Conservation (phyloP, 2,113 vertebrate species). For the Arothron firmamentum region DNA sequence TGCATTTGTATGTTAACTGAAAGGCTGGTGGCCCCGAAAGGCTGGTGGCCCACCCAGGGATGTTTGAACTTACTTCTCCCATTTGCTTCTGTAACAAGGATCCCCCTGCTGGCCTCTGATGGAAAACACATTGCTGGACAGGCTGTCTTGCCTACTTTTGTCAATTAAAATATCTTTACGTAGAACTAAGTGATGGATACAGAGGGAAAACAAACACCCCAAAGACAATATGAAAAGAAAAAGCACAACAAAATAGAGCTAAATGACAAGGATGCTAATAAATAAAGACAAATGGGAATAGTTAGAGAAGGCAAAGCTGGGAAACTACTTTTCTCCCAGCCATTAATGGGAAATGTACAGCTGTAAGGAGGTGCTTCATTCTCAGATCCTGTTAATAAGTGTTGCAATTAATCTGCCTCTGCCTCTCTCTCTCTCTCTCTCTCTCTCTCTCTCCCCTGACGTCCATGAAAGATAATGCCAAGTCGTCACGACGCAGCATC, state of each 20-base stretch:
- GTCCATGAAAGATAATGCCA: constrained; percentile 54
- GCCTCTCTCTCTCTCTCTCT: too few species aligned
- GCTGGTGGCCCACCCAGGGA: constrained; percentile 57
- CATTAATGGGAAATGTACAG: constrained; percentile 25
- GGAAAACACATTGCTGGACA: too few species aligned
- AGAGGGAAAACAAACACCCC: neutral
- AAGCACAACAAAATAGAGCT: constrained; percentile 5
- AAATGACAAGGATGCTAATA: constrained; percentile 21
- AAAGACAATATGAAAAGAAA: constrained; percentile 10
- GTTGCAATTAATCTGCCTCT: constrained; percentile 27
- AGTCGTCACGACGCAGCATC: constrained; percentile 28
- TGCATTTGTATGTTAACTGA: constrained; percentile 63
- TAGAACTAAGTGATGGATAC: constrained; percentile 7
- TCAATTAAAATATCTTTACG: neutral
- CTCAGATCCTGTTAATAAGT: constrained; percentile 48
- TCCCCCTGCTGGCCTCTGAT: too few species aligned
- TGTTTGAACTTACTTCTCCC: too few species aligned
- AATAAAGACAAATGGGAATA: constrained; percentile 42
- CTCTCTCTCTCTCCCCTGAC: constrained; percentile 7
- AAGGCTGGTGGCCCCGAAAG: constrained; percentile 65
- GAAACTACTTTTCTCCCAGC: constrained; percentile 30
- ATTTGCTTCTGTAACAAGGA: too few species aligned
- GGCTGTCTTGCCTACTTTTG: too few species aligned
- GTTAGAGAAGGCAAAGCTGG: neutral
- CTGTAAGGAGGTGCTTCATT: constrained; percentile 41